Evolutionary conservation across 2,888 invertebrate species (phyloP), one percentile per base, ranked within the genome.

Genomic region (Drosophila helvetica): DNA sequence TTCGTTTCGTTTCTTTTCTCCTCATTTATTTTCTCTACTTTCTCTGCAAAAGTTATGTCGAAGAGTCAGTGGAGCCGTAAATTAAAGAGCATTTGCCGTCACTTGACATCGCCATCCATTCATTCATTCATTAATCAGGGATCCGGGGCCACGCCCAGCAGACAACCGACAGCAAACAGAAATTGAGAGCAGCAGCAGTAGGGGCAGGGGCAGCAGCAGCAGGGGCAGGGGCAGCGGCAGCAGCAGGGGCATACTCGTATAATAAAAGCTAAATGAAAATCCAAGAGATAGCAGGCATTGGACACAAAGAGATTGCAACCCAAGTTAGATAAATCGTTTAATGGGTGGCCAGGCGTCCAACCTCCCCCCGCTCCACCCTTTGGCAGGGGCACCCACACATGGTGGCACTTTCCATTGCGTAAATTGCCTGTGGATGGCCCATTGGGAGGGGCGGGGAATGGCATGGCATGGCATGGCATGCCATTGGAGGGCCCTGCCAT

Each of bases 121-220:
- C 88, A 87, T 81, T 84, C 66, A 64, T 74, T 69, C 88, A 89
- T 88, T 84, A 82, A 88, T 84, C 89, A 53, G 50, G 67, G n/a
- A 38, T 69, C 63, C 57, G 47, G 33, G 47, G 46, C 61, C 72
- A 75, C 63, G 81, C 59, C 70, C 47, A 47, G 50, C 50, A 54
- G 38, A 0, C 47, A 9, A 2, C 51, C 30, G 5, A 50, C 22
- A 47, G 48, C 22, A 42, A 57, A 66, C 57, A 56, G 71, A 74
- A 77, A 77, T 73, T 64, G 74, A 76, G 74, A 71, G 67, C 80
- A 74, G 12, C 33, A n/a, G n/a, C n/a, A n/a, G n/a, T n/a, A n/a
- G n/a, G n/a, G n/a, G n/a, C n/a, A n/a, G n/a, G n/a, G 15, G 6
- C 38, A 15, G 38, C 38, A 70, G 27, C 25, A 25, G 27, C 27